Evolutionary conservation across 2,797 vertebrate genomes (phyloP).

Genomic region (Emys orbicularis): DNA sequence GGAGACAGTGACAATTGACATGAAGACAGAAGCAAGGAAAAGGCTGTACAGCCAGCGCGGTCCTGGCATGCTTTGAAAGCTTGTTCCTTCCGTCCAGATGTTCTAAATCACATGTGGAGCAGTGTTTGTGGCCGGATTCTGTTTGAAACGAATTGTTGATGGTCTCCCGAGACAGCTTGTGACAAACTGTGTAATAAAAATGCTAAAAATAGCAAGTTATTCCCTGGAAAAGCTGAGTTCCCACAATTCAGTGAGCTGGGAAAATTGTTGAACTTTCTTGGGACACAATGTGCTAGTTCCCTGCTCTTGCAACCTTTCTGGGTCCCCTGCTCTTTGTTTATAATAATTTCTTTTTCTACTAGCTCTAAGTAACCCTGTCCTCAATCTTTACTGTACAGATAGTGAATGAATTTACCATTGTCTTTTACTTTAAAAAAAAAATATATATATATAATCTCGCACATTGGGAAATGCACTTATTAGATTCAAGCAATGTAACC

Average conservation of each 20-base stretch:
- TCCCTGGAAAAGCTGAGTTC: slow-evolving; percentile 91
- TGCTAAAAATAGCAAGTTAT: slow-evolving; percentile 94
- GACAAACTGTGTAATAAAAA: slow-evolving; percentile 91
- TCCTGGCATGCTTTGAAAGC: slow-evolving; percentile 36
- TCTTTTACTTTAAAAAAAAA: accelerated
- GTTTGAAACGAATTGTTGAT: slow-evolving; percentile 89
- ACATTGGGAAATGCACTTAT: accelerated
- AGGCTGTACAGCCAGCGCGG: not conserved
- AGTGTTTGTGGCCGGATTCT: slow-evolving; percentile 91
- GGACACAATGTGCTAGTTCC: slow-evolving; percentile 67
- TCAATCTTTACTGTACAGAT: not conserved
- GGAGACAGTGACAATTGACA: not conserved
- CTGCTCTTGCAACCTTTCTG: slow-evolving; percentile 70
- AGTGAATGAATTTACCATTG: not conserved
- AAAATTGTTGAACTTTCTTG: slow-evolving; percentile 85
- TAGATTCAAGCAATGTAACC: not conserved
- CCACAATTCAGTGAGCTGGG: slow-evolving; percentile 95
- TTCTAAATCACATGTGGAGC: slow-evolving; percentile 92
- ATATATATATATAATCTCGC: accelerated
- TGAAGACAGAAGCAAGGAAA: not conserved
- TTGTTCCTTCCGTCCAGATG: slow-evolving; percentile 84
- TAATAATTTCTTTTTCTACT: slow-evolving; percentile 30
- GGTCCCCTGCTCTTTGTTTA: slow-evolving; percentile 30
- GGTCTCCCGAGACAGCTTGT: slow-evolving; percentile 89
- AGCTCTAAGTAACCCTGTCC: not conserved